phyloP scores from a whole-genome alignment of 1,140 invertebrate genomes.

The Drosophila persimilis region DNA sequence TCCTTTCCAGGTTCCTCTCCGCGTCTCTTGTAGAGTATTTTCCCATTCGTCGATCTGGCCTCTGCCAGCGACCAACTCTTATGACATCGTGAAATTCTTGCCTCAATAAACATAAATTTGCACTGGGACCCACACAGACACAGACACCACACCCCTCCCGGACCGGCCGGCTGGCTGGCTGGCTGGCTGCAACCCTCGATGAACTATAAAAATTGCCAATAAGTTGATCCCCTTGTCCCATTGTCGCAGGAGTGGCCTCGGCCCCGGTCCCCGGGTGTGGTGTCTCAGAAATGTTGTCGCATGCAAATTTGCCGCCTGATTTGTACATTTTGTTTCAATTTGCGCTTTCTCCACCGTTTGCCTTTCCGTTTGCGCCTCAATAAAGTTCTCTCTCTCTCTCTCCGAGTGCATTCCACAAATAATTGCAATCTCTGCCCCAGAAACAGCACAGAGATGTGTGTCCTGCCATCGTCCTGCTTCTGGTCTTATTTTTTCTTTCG shows the following conservation, averaged over 20 bases:
- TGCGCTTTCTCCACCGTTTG: slow-evolving; percentile 33
- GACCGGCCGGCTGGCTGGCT: background rate
- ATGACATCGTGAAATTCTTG: slow-evolving; percentile 71
- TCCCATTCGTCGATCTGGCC: background rate
- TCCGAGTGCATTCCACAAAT: slow-evolving; percentile 69
- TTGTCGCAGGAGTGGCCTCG: background rate
- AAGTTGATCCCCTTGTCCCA: slow-evolving; percentile 56
- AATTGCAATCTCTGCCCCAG: slow-evolving; percentile 62
- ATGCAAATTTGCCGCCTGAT: slow-evolving; percentile 78
- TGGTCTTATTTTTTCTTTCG: slow-evolving; percentile 27
- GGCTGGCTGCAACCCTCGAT: slow-evolving; percentile 35
- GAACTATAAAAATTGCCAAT: slow-evolving; percentile 72
- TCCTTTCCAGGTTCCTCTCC: background rate
- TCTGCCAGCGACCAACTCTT: slow-evolving; percentile 39
- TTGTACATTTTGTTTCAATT: slow-evolving; percentile 81
- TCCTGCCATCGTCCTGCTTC: slow-evolving; percentile 9
- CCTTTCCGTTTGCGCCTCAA: slow-evolving; percentile 48
- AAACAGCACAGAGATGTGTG: slow-evolving; percentile 37
- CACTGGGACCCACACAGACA: slow-evolving; percentile 34
- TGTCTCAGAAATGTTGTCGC: slow-evolving; percentile 68
- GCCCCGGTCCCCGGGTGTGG: background rate
- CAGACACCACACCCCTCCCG: slow-evolving; percentile 9
- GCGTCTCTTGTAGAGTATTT: slow-evolving; percentile 25
- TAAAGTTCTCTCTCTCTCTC: slow-evolving; percentile 40
- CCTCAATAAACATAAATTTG: slow-evolving; percentile 78